Conservation (phyloP, 2,113 vertebrate genomes). For the Chamaetylas fuelleborni region DNA sequence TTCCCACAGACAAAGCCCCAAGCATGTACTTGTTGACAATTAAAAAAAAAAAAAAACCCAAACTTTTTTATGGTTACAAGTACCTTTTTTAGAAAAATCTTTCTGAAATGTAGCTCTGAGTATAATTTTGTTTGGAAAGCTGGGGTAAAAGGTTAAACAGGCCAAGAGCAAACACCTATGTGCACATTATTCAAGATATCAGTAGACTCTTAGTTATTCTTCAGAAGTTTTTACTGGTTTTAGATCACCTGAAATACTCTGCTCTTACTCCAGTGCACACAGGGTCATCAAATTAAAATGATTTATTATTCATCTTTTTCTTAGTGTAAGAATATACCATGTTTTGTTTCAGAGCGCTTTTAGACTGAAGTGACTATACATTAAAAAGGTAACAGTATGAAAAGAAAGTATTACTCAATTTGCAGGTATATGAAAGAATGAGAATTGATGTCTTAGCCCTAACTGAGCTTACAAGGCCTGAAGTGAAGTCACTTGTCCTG, state of each 20-base stretch:
- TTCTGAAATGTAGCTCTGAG: background rate
- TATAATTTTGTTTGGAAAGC: background rate
- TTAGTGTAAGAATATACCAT: background rate
- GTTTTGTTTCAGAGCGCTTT: background rate
- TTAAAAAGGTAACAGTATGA: slow-evolving; percentile 21
- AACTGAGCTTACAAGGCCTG: background rate
- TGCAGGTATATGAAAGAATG: slow-evolving; percentile 13
- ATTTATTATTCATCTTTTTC: background rate
- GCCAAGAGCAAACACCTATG: accelerated
- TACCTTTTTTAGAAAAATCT: background rate
- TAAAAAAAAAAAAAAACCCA: background rate
- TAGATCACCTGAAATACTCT: background rate
- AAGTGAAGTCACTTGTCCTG: slow-evolving; percentile 50
- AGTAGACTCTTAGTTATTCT: background rate
- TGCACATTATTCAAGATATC: background rate
- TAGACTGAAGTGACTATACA: background rate
- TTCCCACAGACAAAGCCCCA: background rate
- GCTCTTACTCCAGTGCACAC: background rate
- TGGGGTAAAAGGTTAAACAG: background rate
- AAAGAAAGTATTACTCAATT: slow-evolving; percentile 24
- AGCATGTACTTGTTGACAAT: accelerated
- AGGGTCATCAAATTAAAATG: background rate
- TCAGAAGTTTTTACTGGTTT: background rate
- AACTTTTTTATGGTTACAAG: background rate
- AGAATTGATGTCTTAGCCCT: slow-evolving; percentile 36